Conservation (phyloP, 2,888 invertebrate species). For the Penaeus monodon region DNA sequence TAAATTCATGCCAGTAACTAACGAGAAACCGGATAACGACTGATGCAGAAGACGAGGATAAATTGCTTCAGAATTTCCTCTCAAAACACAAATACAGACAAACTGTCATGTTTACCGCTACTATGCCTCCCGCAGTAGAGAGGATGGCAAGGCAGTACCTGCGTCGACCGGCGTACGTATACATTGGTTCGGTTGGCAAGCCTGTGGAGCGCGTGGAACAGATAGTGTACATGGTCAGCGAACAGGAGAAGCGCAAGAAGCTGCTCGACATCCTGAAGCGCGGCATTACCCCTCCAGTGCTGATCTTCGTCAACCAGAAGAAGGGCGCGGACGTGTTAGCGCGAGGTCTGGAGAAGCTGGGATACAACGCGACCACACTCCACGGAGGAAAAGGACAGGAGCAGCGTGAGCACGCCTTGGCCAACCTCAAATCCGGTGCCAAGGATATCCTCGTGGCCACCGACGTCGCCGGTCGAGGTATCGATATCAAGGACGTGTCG, state of each 20-base stretch:
- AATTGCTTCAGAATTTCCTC: constrained; percentile 91
- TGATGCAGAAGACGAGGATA: constrained; percentile 95
- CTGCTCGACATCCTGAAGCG: constrained; percentile 88
- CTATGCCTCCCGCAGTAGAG: constrained; percentile 99
- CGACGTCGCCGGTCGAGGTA: constrained; percentile 99
- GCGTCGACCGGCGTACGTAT: constrained; percentile 94
- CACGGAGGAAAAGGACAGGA: constrained; percentile 99
- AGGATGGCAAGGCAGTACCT: constrained; percentile 93
- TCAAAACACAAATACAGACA: constrained; percentile 96
- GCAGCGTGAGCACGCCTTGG: constrained; percentile 97
- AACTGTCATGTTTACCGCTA: constrained; percentile 99
- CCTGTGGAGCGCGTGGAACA: constrained; percentile 98
- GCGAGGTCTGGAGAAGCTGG: constrained; percentile 95
- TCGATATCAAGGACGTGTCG: constrained; percentile 99
- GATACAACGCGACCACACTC: constrained; percentile 95
- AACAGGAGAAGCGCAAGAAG: constrained; percentile 96
- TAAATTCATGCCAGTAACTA: constrained; percentile 97
- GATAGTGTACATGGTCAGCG: constrained; percentile 94
- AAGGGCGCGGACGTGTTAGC: constrained; percentile 98
- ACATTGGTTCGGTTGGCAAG: constrained; percentile 96
- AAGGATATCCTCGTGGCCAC: constrained; percentile 99
- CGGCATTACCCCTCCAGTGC: constrained; percentile 92
- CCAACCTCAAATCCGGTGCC: constrained; percentile 91
- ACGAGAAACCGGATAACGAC: constrained; percentile 97
- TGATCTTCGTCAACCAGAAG: constrained; percentile 99